These are phyloP conservation scores for Clupea harengus DNA, from an alignment of 2,113 vertebrate species.

Conservation along the genomic window DNA sequence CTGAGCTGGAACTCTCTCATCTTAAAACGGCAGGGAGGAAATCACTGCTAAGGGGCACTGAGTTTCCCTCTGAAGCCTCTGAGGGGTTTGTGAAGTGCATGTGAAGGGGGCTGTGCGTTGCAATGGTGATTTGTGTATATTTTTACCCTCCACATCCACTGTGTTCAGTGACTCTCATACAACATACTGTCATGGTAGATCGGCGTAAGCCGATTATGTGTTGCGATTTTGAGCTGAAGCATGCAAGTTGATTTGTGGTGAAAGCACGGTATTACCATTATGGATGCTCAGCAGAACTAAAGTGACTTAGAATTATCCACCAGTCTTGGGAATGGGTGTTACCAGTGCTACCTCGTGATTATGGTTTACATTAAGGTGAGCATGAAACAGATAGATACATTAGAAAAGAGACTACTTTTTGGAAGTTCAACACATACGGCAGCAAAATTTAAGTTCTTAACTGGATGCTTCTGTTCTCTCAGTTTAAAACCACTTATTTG, in stretches of 20 bases:
- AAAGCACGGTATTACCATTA: neutral
- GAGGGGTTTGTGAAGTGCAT: neutral
- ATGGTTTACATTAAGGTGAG: neutral
- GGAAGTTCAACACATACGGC: too few species aligned
- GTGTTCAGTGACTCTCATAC: neutral
- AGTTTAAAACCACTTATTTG: too few species aligned
- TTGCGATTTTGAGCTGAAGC: neutral
- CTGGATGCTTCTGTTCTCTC: too few species aligned
- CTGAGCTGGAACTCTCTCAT: neutral
- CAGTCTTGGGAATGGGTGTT: neutral
- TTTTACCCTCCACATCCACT: neutral
- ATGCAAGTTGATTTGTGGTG: neutral
- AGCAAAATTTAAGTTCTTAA: too few species aligned
- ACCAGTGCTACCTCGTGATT: neutral
- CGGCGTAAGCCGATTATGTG: neutral
- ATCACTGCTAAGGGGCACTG: neutral
- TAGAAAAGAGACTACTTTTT: too few species aligned
- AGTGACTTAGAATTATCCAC: neutral
- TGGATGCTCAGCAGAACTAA: neutral
- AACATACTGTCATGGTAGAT: neutral
- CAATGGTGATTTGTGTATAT: constrained; percentile 17
- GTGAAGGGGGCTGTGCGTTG: neutral
- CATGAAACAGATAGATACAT: neutral
- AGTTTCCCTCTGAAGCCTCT: neutral
- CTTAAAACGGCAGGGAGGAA: neutral